These are phyloP conservation scores for Nannobrachium achirus DNA, from an alignment of 2,113 vertebrate genomes.

Conservation along the genomic window DNA sequence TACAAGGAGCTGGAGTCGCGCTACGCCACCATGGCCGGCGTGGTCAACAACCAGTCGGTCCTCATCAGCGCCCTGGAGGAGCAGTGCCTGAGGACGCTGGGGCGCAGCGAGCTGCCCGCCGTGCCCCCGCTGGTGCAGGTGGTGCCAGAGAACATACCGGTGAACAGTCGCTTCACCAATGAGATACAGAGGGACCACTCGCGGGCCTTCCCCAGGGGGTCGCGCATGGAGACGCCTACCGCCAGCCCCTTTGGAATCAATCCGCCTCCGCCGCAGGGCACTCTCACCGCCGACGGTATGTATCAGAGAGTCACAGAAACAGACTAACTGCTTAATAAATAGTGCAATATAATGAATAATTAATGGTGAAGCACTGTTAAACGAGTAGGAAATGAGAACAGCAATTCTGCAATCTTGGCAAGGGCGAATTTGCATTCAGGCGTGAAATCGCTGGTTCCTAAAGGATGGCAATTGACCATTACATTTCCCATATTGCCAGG, in stretches of 20 bases:
- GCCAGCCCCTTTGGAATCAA: constrained; percentile 74
- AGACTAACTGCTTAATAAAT: neutral
- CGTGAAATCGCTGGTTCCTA: constrained; percentile 1
- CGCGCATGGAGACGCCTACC: constrained; percentile 78
- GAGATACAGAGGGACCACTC: constrained; percentile 93
- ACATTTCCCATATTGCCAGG: constrained; percentile 33
- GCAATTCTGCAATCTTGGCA: neutral
- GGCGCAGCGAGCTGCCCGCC: constrained; percentile 82
- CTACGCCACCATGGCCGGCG: constrained; percentile 86
- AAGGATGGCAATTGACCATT: constrained; percentile 4
- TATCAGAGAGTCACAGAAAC: neutral
- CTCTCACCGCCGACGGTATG: constrained; percentile 90
- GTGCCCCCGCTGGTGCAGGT: constrained; percentile 94
- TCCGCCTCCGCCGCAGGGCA: constrained; percentile 89
- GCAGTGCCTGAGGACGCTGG: constrained; percentile 87
- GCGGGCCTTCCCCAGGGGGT: constrained; percentile 84
- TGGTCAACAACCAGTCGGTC: constrained; percentile 96
- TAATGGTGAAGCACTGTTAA: neutral
- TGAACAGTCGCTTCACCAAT: constrained; percentile 87
- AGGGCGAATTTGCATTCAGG: neutral
- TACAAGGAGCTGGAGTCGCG: constrained; percentile 92
- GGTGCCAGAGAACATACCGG: constrained; percentile 89
- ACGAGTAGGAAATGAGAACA: neutral
- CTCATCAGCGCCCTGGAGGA: constrained; percentile 90
- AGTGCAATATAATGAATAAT: constrained; percentile 9